Conservation (phyloP, 1,140 invertebrate species). For the Calliopsis andreniformis region DNA sequence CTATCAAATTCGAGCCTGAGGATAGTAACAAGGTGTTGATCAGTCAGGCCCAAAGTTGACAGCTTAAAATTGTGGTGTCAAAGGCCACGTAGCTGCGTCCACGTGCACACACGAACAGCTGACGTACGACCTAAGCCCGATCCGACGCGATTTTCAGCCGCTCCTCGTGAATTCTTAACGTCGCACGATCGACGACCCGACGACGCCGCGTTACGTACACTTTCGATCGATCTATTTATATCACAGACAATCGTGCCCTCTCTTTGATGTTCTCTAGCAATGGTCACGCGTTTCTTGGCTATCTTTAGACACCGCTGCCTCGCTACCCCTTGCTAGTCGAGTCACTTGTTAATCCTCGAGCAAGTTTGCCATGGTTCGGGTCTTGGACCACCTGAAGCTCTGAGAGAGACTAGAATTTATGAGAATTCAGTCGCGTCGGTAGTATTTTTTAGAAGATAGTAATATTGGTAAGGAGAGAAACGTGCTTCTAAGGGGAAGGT, state of each 20-base stretch:
- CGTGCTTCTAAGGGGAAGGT: too few species aligned
- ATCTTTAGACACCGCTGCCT: conserved; percentile 49
- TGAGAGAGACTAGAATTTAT: too few species aligned
- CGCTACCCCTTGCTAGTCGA: background rate
- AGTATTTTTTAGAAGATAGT: too few species aligned
- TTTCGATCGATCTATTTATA: conserved; percentile 65
- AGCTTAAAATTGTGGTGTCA: too few species aligned
- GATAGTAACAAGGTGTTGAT: too few species aligned
- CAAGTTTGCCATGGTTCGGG: too few species aligned
- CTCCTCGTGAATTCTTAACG: conserved; percentile 52
- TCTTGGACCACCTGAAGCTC: too few species aligned
- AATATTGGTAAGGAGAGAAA: too few species aligned
- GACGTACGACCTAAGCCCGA: background rate
- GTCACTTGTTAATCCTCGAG: too few species aligned
- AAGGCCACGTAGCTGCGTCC: conserved; percentile 21
- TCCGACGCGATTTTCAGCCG: conserved; percentile 14
- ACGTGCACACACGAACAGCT: conserved; percentile 36
- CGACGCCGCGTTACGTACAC: conserved; percentile 21
- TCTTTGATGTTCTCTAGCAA: conserved; percentile 52
- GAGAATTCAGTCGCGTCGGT: too few species aligned
- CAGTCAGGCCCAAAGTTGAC: too few species aligned
- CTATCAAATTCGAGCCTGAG: too few species aligned
- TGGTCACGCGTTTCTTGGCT: conserved; percentile 52
- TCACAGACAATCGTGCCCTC: conserved; percentile 54
- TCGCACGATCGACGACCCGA: conserved; percentile 39